Base-by-base conservation (phyloP, 2,113 vertebrate genomes). In the Pithys albifrons region DNA sequence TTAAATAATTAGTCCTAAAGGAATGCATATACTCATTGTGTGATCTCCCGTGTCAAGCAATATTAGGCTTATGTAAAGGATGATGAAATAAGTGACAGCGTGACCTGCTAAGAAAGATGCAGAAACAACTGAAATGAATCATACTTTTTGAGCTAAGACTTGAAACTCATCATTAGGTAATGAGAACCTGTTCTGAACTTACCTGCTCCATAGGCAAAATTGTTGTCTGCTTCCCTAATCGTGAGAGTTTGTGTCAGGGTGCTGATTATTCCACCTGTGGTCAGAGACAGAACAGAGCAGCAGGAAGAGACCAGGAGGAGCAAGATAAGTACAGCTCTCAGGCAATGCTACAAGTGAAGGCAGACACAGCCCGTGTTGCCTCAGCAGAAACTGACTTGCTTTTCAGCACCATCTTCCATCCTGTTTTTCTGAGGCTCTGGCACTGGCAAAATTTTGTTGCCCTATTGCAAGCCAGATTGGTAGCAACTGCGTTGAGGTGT, bases 1-100 rank as follows among this genome's bases (percentile, higher is more conserved):
- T 94, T 65, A 88, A 94, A 87, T 85, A 88, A 75, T 94, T 92
- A 75, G 27, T 80, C 65, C 58, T 75, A 87, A 89, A 95, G 59
- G 76, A 96, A 95, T 70, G 48, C 27, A 19, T 59, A 15, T 57
- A n/a, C 24, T 83, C 25, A 62, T 5, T 64, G 17, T 76, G 24
- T 12, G 18, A 96, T 45, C 49, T 72, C 51, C n/a, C 51, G 10
- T 83, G 64, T 91, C 39, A 54, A 39, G 20, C 15, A 67, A 37
- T 48, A 71, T 19, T 61, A 45, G 8, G 11, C 20, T 49, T 67
- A 18, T 77, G 37, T 65, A 70, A 70, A 79, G 24, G 20, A 29
- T 10, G 12, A 17, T 78, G n/a, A 84, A 22, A 9, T n/a, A 45
- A 37, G 55, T 25, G 41, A 67, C 15, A 24, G 35, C 25, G 16